These are phyloP conservation scores for Galaxea fascicularis DNA, from an alignment of 92 coral and sea anemone species.

Conservation along the genomic window DNA sequence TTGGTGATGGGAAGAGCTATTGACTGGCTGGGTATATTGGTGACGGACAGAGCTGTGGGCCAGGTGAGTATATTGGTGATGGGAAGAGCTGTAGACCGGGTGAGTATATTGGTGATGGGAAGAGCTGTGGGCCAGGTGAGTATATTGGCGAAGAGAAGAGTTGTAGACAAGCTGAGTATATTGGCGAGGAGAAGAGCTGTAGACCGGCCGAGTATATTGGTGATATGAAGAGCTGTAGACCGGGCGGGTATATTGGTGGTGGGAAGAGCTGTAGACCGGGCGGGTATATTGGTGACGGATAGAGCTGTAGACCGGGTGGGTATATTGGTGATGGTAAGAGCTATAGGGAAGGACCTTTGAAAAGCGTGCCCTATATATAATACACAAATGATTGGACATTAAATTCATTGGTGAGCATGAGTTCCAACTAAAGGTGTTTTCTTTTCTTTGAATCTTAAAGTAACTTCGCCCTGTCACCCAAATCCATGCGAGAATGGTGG, in stretches of 20 bases:
- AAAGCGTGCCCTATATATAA: too few species aligned
- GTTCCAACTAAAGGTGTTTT: too few species aligned
- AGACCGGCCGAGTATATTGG: conserved; percentile 73
- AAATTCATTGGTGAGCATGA: too few species aligned
- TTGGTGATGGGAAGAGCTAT: too few species aligned
- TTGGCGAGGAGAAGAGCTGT: conserved; percentile 71
- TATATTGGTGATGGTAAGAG: too few species aligned
- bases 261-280: conserved; percentile 72
- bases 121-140: conserved; percentile 62
- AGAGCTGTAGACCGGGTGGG: conserved; percentile 32
- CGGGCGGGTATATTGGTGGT: conserved; percentile 69
- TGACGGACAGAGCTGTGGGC: conserved; percentile 65
- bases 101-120: conserved; percentile 76
- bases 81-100: conserved; percentile 72
- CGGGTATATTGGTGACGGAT: conserved; percentile 74
- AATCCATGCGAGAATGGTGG: conserved; percentile 99
- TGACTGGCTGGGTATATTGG: conserved; percentile 64
- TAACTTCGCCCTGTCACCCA: conserved; percentile 83
- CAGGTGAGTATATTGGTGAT: conserved; percentile 71
- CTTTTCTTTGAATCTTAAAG: conserved; percentile 9
- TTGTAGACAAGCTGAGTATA: conserved; percentile 72
- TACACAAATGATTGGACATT: too few species aligned
- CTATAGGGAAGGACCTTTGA: too few species aligned
- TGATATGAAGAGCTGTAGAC: conserved; percentile 66
- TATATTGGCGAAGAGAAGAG: conserved; percentile 69